Evolutionary conservation across 2,888 invertebrate species (phyloP).

Genomic region (Priocnemis perturbator): DNA sequence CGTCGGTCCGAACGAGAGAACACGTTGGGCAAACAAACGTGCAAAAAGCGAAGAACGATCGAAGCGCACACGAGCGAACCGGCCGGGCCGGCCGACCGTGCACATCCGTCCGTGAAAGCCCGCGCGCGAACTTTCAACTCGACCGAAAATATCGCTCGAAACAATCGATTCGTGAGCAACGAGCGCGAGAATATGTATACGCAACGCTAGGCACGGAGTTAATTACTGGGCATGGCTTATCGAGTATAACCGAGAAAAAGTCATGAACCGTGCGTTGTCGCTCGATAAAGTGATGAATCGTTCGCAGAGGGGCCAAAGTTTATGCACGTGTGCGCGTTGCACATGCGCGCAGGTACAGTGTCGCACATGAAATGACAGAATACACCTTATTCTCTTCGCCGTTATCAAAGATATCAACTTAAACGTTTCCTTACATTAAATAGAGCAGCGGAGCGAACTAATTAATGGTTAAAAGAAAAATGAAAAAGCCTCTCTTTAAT

Average conservation of each 20-base stretch:
- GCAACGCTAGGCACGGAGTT: conserved; percentile 12
- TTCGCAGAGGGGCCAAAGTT: conserved; percentile 4
- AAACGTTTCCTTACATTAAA: too few species aligned
- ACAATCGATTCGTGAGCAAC: conserved; percentile 14
- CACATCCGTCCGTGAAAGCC: too few species aligned
- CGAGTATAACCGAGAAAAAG: conserved; percentile 25
- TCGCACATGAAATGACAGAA: too few species aligned
- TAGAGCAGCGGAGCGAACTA: too few species aligned
- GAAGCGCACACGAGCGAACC: conserved; percentile 11
- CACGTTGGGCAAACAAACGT: too few species aligned
- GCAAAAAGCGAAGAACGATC: neutral
- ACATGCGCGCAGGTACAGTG: neutral
- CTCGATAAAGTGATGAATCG: conserved; percentile 31
- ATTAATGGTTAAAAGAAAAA: too few species aligned
- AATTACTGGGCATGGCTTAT: conserved; percentile 19
- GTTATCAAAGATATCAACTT: too few species aligned
- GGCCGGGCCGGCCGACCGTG: too few species aligned
- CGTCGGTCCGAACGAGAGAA: too few species aligned
- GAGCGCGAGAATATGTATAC: conserved; percentile 12
- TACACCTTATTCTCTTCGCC: too few species aligned
- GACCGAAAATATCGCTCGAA: conserved; percentile 8
- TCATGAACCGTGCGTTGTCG: conserved; percentile 13
- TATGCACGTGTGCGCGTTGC: conserved; percentile 5
- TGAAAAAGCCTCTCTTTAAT: too few species aligned
- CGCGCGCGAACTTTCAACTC: conserved; percentile 21